These are phyloP conservation scores for Peribatodes rhomboidaria DNA, from an alignment of 2,888 invertebrate genomes.

Conservation along the genomic window DNA sequence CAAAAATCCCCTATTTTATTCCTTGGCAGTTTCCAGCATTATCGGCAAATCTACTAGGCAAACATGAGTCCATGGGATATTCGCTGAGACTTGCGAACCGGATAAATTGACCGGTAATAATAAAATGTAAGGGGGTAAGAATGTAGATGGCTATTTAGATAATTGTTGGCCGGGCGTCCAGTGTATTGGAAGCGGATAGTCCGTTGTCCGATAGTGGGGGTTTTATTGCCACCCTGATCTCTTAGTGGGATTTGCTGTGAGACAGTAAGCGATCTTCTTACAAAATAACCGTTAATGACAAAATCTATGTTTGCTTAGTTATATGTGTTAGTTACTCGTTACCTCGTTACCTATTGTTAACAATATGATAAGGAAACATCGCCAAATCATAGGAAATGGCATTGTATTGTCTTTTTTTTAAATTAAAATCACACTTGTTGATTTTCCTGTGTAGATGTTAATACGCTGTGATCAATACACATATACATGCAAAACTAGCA, in stretches of 20 bases:
- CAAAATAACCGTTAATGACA: no score
- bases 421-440: no score
- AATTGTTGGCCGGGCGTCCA: conserved; percentile 80
- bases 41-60: conserved; percentile 80
- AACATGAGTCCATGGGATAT: conserved; percentile 72
- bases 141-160: conserved; percentile 87
- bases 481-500: no score
- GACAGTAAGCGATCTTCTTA: conserved; percentile 22
- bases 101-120: conserved; percentile 87
- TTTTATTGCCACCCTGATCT: conserved; percentile 74
- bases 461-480: no score
- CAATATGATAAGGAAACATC: no score
- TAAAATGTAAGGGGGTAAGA: conserved; percentile 87
- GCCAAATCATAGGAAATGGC: no score
- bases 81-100: conserved; percentile 80
- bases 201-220: conserved; percentile 73
- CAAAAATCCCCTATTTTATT: conserved; percentile 73
- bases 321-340: no score
- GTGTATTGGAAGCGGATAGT: conserved; percentile 80
- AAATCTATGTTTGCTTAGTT: no score
- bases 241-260: conserved; percentile 4
- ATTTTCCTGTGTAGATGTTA: no score
- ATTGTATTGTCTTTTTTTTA: no score
- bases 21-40: conserved; percentile 69
- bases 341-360: no score